Percentiles rank a stretch among this genome's conserved stretches.
These are phyloP conservation scores for Diorhabda elongata DNA, from an alignment of 1,140 invertebrate species.

Conservation along the genomic window DNA sequence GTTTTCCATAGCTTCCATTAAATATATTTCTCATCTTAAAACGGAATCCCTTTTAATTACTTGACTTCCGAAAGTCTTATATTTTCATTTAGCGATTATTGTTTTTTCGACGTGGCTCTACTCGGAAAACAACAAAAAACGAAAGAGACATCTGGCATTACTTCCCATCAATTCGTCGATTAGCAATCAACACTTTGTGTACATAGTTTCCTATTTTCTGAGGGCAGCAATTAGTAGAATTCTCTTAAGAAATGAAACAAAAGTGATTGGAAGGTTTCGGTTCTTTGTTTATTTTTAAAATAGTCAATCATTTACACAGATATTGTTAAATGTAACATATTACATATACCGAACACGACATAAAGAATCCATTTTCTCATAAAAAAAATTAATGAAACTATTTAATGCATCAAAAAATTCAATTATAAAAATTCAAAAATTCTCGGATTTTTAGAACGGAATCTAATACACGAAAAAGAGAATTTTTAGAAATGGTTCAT, in stretches of 20 bases:
- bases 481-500: too few species aligned
- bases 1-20: not conserved
- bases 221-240: conserved; percentile 22
- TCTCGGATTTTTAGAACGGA: too few species aligned
- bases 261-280: not conserved
- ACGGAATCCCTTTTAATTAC: conserved; percentile 18
- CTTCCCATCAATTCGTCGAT: conserved; percentile 27
- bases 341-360: too few species aligned
- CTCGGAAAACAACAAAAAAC: conserved; percentile 13
- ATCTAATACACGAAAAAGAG: too few species aligned
- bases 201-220: conserved; percentile 22
- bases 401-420: too few species aligned
- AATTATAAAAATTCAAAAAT: too few species aligned
- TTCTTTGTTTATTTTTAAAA: too few species aligned
- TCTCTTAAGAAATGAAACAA: conserved; percentile 26
- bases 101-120: not conserved
- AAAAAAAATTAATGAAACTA: too few species aligned
- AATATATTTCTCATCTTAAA: not conserved
- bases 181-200: conserved; percentile 30
- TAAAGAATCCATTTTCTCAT: too few species aligned
- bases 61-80: conserved; percentile 15
- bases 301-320: too few species aligned
- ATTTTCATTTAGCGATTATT: conserved; percentile 14
- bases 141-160: conserved; percentile 16
- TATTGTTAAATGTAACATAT: too few species aligned